Evolutionary conservation across 2,113 vertebrate species (phyloP), one percentile per base, ranked within the genome.

Genomic region (Rhea americana): DNA sequence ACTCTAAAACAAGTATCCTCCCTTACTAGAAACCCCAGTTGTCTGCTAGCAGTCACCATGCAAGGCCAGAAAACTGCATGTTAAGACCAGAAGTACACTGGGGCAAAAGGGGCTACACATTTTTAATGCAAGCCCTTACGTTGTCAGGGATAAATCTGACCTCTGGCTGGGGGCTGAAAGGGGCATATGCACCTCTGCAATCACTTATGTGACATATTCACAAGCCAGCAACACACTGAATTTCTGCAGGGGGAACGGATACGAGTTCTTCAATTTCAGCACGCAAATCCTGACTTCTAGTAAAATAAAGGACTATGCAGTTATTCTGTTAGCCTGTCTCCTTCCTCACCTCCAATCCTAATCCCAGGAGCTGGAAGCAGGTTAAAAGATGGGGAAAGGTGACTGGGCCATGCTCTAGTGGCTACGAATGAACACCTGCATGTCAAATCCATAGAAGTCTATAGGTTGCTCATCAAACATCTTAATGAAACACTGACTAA

Each of bases 61-160:
- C 13, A 37, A 45, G 21, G 59, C 37, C 85, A 55, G 22, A 90
- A 90, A 81, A 71, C 11, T 17, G 5, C 2, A 65, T 1, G 6
- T 45, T 48, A 61, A 41, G 39, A 30, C 5, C 43, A 63, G 47
- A 67, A 59, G 47, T 1, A 4, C 25, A 62, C 0, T 0, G 24
- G 71, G 43, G 68, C 51, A 67, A n/a, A 77, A 84, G 62, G 47
- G 24, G 20, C 32, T 72, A 56, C 14, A 5, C 9, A 19, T 51
- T 81, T 58, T 76, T 76, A 55, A 75, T 56, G 28, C 39, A 65
- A 79, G n/a, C 32, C 30, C 47, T 56, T 18, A 86, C 35, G 56
- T 4, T 67, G 35, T 28, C n/a, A 21, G 13, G 5, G 47, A 63
- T 65, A 65, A 62, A 67, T 89, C 30, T 58, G 65, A 43, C 22